Percentiles rank a stretch among this genome's conserved stretches.
Evolutionary conservation across 2,113 vertebrate genomes (phyloP).

Genomic region (rat (Rattus norvegicus)): DNA sequence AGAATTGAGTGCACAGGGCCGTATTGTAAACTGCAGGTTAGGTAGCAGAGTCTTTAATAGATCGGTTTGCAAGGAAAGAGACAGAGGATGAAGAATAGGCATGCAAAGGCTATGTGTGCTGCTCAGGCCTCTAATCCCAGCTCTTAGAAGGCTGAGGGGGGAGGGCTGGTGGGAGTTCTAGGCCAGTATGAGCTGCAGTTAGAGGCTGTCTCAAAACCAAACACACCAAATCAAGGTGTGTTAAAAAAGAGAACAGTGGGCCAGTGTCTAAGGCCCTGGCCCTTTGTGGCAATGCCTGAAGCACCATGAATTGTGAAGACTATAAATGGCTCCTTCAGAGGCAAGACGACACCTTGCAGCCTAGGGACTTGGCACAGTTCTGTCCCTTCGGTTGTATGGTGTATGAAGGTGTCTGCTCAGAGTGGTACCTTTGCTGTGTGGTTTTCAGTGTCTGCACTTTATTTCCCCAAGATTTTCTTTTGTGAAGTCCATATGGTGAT

Average conservation of each 20-base stretch:
- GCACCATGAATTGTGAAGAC: not conserved
- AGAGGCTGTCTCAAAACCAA: not conserved
- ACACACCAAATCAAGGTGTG: not conserved
- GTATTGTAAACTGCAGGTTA: not conserved
- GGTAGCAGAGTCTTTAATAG: not conserved
- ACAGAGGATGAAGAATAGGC: not conserved
- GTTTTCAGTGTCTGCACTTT: not conserved
- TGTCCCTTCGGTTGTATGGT: not conserved
- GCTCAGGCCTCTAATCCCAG: not conserved
- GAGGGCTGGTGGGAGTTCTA: not conserved
- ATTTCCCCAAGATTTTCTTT: not conserved
- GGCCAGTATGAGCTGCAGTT: not conserved
- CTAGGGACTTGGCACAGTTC: no score
- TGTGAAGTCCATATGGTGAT: conserved; percentile 12
- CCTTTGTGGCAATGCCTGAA: not conserved
- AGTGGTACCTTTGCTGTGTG: not conserved
- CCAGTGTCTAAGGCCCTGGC: not conserved
- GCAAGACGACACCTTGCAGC: rapidly evolving
- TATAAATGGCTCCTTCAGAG: not conserved
- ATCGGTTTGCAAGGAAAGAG: not conserved
- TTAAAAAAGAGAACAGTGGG: not conserved
- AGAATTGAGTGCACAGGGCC: not conserved
- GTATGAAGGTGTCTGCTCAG: not conserved
- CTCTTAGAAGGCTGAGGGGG: not conserved
- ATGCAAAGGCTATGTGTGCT: not conserved